Evolutionary conservation across 2,888 invertebrate species (phyloP).

Genomic region (Kryphioiulus occultus): DNA sequence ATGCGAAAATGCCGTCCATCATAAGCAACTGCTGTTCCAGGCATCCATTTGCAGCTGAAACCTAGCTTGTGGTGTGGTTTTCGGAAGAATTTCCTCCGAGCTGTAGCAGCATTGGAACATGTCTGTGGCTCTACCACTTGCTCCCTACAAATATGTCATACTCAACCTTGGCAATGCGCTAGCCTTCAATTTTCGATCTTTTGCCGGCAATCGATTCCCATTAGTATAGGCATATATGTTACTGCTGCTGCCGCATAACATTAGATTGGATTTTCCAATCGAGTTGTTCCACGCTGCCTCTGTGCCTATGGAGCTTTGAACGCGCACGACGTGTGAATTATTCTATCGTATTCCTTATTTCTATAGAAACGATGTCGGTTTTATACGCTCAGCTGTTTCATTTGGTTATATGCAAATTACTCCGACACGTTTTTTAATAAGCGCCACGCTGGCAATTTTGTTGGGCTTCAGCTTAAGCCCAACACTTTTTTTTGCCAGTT

Average conservation of each 20-base stretch:
- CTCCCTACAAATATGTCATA: not conserved
- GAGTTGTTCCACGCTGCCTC: not conserved
- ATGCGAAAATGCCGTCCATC: not conserved
- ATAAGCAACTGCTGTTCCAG: not conserved
- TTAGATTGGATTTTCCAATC: constrained; percentile 14
- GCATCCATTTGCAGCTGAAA: not conserved
- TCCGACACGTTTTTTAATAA: constrained; percentile 25
- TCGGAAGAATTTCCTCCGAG: not conserved
- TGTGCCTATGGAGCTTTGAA: not conserved
- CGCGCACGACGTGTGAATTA: not conserved
- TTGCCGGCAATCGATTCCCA: not conserved
- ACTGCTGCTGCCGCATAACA: constrained; percentile 26
- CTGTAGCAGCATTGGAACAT: not conserved
- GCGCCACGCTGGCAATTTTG: constrained; percentile 6
- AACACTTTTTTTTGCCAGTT: not conserved
- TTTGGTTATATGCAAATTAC: constrained; percentile 35
- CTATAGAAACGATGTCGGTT: not conserved
- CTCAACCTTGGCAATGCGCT: not conserved
- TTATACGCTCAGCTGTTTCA: constrained; percentile 30
- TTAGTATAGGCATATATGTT: constrained; percentile 26
- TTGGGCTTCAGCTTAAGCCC: not conserved
- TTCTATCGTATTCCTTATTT: constrained; percentile 2
- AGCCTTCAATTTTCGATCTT: constrained; percentile 33
- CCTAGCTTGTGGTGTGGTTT: not conserved
- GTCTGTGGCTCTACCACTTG: constrained; percentile 25